Evolutionary conservation across 2,888 invertebrate genomes (phyloP), one percentile per base, ranked within the genome.

Genomic region (Tillus elongatus): DNA sequence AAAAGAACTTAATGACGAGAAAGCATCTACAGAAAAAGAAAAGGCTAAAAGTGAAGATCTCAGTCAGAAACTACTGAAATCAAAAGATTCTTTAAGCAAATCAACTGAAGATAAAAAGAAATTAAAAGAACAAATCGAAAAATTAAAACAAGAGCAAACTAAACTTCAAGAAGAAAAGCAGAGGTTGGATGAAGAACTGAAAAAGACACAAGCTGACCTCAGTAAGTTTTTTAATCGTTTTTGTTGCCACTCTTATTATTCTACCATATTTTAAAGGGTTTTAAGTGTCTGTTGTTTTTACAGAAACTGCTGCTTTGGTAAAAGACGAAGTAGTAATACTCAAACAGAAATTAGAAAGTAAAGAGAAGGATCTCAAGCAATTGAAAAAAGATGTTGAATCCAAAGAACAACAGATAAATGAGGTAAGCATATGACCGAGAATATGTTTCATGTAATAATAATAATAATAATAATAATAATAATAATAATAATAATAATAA

Each of bases 261-360:
- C 29, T 26, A 27, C 15, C 33, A 40, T 36, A 35, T 30, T 29
- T 24, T 9, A 31, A 34, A 16, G 30, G 13, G 32, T 32, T 35
- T 13, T 35, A 48, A 31, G 38, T n/a, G n/a, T n/a, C n/a, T n/a
- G n/a, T n/a, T n/a, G 35, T 61, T 60, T 31, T 43, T 8, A 19
- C 24, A 79, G 79, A 75, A 66, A 67, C 66, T 36, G 68, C 71
- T 28, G 67, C 67, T 29, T 67, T 69, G 3, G 72, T 75, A 45
- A 69, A 74, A 52, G 69, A 68, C 69, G 81, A 73, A 60, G 71
- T 81, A 50, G 79, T 80, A 53, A 72, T 73, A 30, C 65, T 77
- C 2, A 78, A 79, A 56, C 73, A 70, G 42, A 77, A 79, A 46
- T 64, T 84, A 44, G 74, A 74, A 48, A 65, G 67, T 15, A 77